Percentiles rank a stretch among this genome's conserved stretches.
phyloP scores from a whole-genome alignment of 2,888 invertebrate genomes.

The Ferrisia virgata region DNA sequence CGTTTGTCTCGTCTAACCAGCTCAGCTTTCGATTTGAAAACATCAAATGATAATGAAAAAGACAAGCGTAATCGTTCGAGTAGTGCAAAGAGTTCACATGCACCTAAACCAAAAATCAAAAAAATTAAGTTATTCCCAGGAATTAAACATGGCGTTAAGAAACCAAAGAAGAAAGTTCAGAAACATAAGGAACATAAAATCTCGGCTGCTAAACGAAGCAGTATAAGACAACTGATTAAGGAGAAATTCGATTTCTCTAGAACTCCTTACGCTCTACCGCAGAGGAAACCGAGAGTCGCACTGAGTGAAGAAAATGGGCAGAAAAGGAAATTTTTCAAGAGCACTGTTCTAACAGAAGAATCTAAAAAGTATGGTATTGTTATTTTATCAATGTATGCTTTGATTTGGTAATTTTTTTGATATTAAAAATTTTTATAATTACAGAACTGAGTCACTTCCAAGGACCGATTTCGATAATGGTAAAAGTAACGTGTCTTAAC shows the following conservation, averaged over 20 bases:
- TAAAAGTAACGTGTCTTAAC: background rate
- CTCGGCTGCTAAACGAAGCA: background rate
- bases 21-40: background rate
- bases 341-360: background rate
- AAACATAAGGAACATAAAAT: background rate
- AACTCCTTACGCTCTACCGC: conserved; percentile 22
- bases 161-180: conserved; percentile 11
- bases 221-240: background rate
- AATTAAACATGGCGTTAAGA: conserved; percentile 38
- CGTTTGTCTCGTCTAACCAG: conserved; percentile 9
- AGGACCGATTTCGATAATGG: conserved; percentile 11
- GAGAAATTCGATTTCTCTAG: conserved; percentile 41
- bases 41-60: background rate
- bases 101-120: background rate
- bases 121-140: conserved; percentile 32
- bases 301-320: background rate
- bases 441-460: background rate
- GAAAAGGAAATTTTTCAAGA: conserved; percentile 45
- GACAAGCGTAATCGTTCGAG: background rate
- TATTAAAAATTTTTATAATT: background rate
- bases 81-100: background rate
- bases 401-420: background rate
- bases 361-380: conserved; percentile 10
- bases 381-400: background rate
- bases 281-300: background rate